Evolutionary conservation across 2,888 invertebrate genomes (phyloP).

Genomic region (Ormyrus nitidulus): DNA sequence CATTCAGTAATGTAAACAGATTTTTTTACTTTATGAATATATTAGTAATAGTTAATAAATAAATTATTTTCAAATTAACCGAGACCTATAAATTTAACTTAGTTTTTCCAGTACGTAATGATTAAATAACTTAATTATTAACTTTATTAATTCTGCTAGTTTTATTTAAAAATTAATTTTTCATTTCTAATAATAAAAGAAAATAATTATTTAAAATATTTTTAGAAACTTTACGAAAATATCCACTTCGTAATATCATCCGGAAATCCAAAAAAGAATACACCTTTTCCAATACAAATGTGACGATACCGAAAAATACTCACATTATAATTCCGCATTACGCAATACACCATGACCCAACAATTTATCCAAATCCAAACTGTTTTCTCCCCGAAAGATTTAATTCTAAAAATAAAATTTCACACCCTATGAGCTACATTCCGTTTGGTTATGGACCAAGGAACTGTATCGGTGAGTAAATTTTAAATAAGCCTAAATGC

Average conservation of each 20-base stretch:
- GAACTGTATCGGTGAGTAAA: too few species aligned
- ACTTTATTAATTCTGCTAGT: slow-evolving; percentile 19
- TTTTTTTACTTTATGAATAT: neutral
- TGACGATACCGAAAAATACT: slow-evolving; percentile 59
- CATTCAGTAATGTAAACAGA: too few species aligned
- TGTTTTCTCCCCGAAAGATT: too few species aligned
- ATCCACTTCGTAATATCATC: slow-evolving; percentile 60
- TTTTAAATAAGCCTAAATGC: too few species aligned
- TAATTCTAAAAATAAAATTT: too few species aligned
- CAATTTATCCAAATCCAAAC: too few species aligned
- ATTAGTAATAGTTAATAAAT: neutral
- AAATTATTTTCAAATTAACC: neutral
- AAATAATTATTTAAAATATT: slow-evolving; percentile 15
- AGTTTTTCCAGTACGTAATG: neutral
- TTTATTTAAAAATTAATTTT: neutral
- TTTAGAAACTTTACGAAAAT: slow-evolving; percentile 65
- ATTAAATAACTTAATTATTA: slow-evolving; percentile 13
- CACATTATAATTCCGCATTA: slow-evolving; percentile 61
- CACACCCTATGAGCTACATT: too few species aligned
- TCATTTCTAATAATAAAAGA: neutral
- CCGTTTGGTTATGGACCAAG: too few species aligned
- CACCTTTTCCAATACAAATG: slow-evolving; percentile 60
- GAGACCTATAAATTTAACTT: neutral
- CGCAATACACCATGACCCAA: slow-evolving; percentile 61
- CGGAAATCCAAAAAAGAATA: slow-evolving; percentile 59